Conservation (phyloP, 2,888 invertebrate genomes). For the Oligia latruncula region DNA sequence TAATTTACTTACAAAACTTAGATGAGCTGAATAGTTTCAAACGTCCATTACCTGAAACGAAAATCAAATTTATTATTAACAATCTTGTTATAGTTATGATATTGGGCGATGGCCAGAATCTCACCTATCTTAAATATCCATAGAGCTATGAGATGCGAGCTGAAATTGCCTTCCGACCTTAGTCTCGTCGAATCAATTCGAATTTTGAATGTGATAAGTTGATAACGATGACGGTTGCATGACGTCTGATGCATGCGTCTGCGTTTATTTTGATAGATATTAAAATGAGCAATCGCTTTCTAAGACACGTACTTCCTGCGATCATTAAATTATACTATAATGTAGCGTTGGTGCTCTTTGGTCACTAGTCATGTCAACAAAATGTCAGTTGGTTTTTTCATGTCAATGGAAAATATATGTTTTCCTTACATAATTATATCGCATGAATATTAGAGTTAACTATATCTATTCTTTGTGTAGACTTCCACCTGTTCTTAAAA, state of each 20-base stretch:
- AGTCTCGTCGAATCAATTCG: constrained; percentile 27
- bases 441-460: too few relatives aligned
- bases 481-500: too few relatives aligned
- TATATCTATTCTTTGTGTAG: too few relatives aligned
- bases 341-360: too few relatives aligned
- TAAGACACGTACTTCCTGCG: background rate
- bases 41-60: constrained; percentile 66
- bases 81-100: constrained; percentile 46
- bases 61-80: constrained; percentile 49
- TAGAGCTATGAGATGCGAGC: constrained; percentile 43
- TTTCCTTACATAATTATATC: too few relatives aligned
- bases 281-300: background rate
- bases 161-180: constrained; percentile 52
- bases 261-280: constrained; percentile 17
- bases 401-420: too few relatives aligned
- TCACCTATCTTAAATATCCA: constrained; percentile 40
- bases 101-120: constrained; percentile 53
- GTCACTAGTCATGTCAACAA: too few relatives aligned
- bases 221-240: constrained; percentile 4
- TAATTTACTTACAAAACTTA: constrained; percentile 49
- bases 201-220: constrained; percentile 21
- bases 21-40: constrained; percentile 32
- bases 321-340: background rate
- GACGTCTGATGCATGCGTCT: constrained; percentile 1
- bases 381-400: too few relatives aligned